A percentile compares a stretch with the other conserved stretches of the same genome.
These are phyloP conservation scores for Wiebesia pumilae DNA, from an alignment of 1,140 invertebrate genomes.

Conservation along the genomic window DNA sequence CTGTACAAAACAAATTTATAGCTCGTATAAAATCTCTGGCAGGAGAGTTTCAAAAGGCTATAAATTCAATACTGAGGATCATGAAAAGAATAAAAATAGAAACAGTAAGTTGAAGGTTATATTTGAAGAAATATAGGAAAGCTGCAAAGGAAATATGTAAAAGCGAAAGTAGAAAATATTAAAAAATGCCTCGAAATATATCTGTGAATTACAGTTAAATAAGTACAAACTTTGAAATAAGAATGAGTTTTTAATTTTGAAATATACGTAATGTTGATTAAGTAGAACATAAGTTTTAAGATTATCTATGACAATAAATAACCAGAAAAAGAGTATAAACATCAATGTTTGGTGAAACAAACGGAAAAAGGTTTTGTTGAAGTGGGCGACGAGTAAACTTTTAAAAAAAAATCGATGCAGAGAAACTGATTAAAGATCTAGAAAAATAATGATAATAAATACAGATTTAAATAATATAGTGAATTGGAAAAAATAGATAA, in stretches of 20 bases:
- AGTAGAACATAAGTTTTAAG: background rate
- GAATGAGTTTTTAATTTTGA: background rate
- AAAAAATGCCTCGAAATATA: background rate
- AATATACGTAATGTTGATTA: background rate
- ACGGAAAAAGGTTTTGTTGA: background rate
- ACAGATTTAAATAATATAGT: background rate
- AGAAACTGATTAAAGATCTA: background rate
- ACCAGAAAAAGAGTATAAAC: background rate
- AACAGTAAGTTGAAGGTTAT: background rate
- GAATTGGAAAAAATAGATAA: too few relatives aligned
- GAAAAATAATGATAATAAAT: background rate
- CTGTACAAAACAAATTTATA: conserved; percentile 1
- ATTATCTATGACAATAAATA: background rate
- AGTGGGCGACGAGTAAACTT: background rate
- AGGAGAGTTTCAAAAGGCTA: background rate
- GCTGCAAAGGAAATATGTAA: background rate
- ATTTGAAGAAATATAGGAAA: background rate
- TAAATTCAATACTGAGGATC: background rate
- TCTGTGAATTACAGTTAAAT: background rate
- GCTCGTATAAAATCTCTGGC: background rate
- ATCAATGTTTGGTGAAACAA: background rate
- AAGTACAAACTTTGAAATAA: background rate
- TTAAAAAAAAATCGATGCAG: too few relatives aligned
- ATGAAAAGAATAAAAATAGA: background rate
- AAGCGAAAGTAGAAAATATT: background rate